Percentiles rank a stretch among this genome's conserved stretches.
phyloP scores from a whole-genome alignment of 2,797 vertebrate species.

The Poeciliopsis gracilis region DNA sequence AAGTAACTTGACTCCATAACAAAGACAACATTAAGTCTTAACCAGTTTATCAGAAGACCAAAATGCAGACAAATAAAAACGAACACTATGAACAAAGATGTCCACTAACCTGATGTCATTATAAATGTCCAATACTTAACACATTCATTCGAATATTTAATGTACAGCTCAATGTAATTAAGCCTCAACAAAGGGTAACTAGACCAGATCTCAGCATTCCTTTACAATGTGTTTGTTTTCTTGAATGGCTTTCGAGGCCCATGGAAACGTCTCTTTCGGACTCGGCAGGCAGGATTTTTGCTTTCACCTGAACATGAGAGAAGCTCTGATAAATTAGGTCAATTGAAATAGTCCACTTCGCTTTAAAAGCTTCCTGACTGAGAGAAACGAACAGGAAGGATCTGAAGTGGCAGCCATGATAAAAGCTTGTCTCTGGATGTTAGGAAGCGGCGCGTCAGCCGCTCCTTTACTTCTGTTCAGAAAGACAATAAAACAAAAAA shows the following conservation, averaged over 20 bases:
- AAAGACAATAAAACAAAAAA: background rate
- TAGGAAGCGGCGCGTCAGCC: background rate
- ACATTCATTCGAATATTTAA: background rate
- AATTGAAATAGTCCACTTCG: background rate
- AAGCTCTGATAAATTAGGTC: background rate
- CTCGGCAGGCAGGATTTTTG: background rate
- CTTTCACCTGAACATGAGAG: background rate
- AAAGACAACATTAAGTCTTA: background rate
- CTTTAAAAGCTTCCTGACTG: background rate
- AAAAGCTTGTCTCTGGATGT: constrained; percentile 1
- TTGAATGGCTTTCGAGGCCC: background rate
- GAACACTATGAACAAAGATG: background rate
- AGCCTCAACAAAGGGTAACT: background rate
- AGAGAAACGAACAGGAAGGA: background rate
- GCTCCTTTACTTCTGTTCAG: background rate
- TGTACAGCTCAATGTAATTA: background rate
- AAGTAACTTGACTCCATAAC: no score
- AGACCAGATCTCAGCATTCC: background rate
- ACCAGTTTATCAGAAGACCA: background rate
- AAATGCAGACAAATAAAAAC: background rate
- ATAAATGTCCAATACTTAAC: background rate
- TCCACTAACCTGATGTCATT: background rate
- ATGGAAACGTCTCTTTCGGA: background rate
- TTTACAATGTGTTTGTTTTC: background rate
- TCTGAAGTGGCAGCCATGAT: background rate